phyloP scores from a whole-genome alignment of 2,888 invertebrate genomes.

The Eupeodes luniger region DNA sequence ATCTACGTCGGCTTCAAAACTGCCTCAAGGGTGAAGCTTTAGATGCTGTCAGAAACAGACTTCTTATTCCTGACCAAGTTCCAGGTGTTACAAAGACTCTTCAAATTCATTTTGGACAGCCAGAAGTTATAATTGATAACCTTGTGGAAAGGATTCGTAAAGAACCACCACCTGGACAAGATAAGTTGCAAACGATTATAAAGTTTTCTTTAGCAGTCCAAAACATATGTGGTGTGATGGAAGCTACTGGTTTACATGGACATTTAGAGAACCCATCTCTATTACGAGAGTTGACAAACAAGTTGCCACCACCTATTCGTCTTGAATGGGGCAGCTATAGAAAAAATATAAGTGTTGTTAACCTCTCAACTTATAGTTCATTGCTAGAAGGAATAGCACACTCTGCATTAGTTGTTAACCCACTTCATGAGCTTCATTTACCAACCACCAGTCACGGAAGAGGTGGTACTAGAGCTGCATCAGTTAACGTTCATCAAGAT shows the following conservation, averaged over 20 bases:
- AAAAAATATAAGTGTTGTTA: background rate
- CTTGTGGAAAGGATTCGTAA: slow-evolving; percentile 14
- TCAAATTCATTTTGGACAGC: background rate
- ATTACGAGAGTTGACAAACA: slow-evolving; percentile 3
- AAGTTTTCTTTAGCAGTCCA: slow-evolving; percentile 25
- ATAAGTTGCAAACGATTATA: slow-evolving; percentile 34
- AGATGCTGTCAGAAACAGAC: slow-evolving; percentile 25
- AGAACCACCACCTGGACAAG: slow-evolving; percentile 5
- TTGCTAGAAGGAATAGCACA: slow-evolving; percentile 9
- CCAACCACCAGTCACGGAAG: background rate
- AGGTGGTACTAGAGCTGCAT: background rate
- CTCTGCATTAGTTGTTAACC: slow-evolving; percentile 3
- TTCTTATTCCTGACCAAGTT: slow-evolving; percentile 31
- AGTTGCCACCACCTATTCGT: slow-evolving; percentile 22
- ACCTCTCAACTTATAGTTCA: slow-evolving; percentile 3
- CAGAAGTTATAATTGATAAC: slow-evolving; percentile 4
- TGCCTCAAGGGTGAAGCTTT: slow-evolving; percentile 23
- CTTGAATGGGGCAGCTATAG: slow-evolving; percentile 30
- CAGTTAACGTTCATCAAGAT: background rate
- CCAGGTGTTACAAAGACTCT: background rate
- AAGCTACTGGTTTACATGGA: background rate
- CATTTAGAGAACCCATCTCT: slow-evolving; percentile 19
- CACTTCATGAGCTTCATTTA: background rate
- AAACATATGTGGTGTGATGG: slow-evolving; percentile 36
- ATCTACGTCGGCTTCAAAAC: slow-evolving; percentile 17